Conservation (phyloP, 2,113 vertebrate genomes). For the Ibidorhyncha struthersii region DNA sequence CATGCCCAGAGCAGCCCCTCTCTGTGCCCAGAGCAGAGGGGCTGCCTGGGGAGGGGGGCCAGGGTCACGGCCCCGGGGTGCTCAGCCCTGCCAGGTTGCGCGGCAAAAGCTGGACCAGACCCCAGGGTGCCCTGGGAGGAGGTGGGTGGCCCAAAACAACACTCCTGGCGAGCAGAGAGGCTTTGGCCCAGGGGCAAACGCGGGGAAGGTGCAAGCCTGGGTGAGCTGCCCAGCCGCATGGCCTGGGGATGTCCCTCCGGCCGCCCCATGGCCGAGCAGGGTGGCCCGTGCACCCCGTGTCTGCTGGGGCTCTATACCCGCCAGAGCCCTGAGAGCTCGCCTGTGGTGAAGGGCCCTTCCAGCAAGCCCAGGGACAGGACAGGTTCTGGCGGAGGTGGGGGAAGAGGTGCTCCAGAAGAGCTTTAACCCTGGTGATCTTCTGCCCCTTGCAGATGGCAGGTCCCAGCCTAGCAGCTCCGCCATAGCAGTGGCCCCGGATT, state of each 20-base stretch:
- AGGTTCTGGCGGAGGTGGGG: no score
- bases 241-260: no score
- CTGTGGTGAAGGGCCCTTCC: background rate
- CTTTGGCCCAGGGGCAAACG: background rate
- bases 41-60: background rate
- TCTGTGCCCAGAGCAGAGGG: slow-evolving; percentile 74
- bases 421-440: background rate
- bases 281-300: background rate
- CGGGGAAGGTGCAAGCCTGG: no score
- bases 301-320: background rate
- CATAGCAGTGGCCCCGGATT: slow-evolving; percentile 77
- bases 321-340: no score
- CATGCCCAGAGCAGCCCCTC: slow-evolving; percentile 71
- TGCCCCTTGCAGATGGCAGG: background rate
- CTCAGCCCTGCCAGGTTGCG: no score
- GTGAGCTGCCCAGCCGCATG: background rate
- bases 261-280: background rate
- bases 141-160: background rate
- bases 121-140: background rate
- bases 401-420: background rate
- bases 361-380: no score
- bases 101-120: background rate
- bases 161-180: background rate
- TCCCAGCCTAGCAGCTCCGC: background rate
- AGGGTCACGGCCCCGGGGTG: background rate